Conservation (phyloP, 2,797 vertebrate genomes). For the Cuculus canorus region DNA sequence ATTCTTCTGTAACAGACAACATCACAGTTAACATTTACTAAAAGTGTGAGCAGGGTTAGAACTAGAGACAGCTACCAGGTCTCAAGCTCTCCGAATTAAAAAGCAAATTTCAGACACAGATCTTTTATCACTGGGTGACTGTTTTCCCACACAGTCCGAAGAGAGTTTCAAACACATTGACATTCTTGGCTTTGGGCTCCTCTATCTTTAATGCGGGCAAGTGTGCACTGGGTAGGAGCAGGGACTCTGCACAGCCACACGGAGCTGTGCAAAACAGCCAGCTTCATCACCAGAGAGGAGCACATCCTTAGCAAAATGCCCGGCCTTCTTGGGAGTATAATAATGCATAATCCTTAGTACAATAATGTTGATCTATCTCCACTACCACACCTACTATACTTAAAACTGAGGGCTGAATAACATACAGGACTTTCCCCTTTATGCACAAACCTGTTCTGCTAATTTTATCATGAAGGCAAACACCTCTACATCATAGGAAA, state of each 20-base stretch:
- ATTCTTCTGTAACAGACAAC: background rate
- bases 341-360: background rate
- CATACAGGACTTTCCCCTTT: background rate
- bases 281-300: background rate
- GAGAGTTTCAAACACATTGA: background rate
- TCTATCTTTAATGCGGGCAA: accelerated
- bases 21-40: background rate
- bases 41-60: background rate
- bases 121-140: background rate
- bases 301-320: background rate
- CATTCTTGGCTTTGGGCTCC: background rate
- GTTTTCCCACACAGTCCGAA: background rate
- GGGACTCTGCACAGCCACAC: background rate
- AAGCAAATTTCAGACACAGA: background rate
- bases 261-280: background rate
- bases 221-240: background rate
- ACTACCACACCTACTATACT: background rate
- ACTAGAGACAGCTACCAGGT: background rate
- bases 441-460: background rate
- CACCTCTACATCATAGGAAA: background rate
- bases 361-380: background rate
- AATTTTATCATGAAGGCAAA: background rate
- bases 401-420: background rate
- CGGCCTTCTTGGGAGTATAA: background rate
- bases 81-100: background rate